These are phyloP conservation scores for Prinia subflava DNA, from an alignment of 2,113 vertebrate genomes.

Conservation along the genomic window DNA sequence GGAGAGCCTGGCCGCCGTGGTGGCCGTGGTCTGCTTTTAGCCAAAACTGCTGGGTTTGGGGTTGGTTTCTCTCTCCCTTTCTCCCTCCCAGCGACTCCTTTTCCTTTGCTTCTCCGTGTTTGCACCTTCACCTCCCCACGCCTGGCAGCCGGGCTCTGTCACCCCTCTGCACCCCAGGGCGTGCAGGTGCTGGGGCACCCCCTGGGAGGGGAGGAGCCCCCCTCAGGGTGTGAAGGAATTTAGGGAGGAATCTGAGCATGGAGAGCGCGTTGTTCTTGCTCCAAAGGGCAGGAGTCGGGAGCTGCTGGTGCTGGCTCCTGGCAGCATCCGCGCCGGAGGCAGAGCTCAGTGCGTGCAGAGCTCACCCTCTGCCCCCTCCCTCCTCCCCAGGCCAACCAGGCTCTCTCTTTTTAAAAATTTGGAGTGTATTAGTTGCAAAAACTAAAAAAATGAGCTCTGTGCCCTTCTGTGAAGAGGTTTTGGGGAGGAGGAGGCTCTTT, in stretches of 20 bases:
- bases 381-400: neutral
- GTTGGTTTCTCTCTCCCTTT: neutral
- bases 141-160: rapidly evolving
- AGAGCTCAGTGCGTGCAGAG: rapidly evolving
- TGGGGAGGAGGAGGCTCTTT: neutral
- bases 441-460: neutral
- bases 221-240: neutral
- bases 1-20: neutral
- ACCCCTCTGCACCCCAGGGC: neutral
- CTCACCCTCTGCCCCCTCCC: neutral
- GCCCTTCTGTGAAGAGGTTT: neutral
- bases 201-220: neutral
- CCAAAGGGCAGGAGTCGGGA: rapidly evolving
- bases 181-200: neutral
- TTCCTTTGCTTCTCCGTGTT: neutral
- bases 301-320: rapidly evolving
- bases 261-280: neutral
- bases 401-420: neutral
- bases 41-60: neutral
- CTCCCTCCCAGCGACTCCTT: neutral
- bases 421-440: neutral
- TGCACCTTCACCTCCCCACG: neutral
- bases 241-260: neutral
- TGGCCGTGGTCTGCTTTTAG: neutral
- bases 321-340: rapidly evolving